phyloP scores from a whole-genome alignment of 2,888 invertebrate genomes.

The Empis livida region DNA sequence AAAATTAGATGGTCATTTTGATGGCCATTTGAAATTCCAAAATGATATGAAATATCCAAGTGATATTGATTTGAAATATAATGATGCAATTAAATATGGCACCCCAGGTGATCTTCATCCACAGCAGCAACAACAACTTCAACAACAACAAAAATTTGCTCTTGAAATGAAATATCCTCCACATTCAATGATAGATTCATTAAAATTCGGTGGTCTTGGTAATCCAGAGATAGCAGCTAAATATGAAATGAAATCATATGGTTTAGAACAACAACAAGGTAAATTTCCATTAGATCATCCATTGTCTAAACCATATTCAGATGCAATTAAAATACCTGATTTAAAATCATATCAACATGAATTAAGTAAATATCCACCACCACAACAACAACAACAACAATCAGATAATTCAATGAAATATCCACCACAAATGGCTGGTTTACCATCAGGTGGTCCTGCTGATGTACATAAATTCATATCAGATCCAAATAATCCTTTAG shows the following conservation, averaged over 20 bases:
- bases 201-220: conserved; percentile 30
- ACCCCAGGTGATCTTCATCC: conserved; percentile 13
- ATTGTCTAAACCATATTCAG: conserved; percentile 13
- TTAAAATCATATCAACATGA: conserved; percentile 25
- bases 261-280: conserved; percentile 27
- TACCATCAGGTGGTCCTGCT: conserved; percentile 21
- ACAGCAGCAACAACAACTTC: not conserved
- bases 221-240: conserved; percentile 22
- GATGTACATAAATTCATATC: conserved; percentile 7
- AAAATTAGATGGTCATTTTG: conserved; percentile 16
- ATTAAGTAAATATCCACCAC: conserved; percentile 15
- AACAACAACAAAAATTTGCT: conserved; percentile 19
- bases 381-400: conserved; percentile 8
- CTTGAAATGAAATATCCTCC: conserved; percentile 39
- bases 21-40: conserved; percentile 9
- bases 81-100: conserved; percentile 28
- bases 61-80: conserved; percentile 32
- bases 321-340: conserved; percentile 31
- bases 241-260: conserved; percentile 35
- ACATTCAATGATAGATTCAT: conserved; percentile 25
- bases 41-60: conserved; percentile 24
- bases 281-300: conserved; percentile 22
- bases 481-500: conserved; percentile 1
- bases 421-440: conserved; percentile 16
- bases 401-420: conserved; percentile 21